Conservation (phyloP, 2,797 vertebrate genomes). For the Thalassophryne amazonica region DNA sequence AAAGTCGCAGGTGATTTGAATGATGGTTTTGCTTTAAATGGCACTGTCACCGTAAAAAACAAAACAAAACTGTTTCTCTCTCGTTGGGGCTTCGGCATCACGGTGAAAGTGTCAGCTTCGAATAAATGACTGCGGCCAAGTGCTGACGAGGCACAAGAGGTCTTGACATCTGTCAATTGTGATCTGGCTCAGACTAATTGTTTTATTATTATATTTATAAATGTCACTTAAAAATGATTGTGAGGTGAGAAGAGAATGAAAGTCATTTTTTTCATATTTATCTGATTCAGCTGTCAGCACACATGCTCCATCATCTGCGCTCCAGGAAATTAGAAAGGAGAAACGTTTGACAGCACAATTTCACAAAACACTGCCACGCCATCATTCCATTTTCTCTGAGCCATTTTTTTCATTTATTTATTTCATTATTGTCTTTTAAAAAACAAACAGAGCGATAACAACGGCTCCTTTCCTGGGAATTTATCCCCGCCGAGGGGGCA, state of each 20-base stretch:
- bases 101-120: too few relatives aligned
- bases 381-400: slow-evolving; percentile 72
- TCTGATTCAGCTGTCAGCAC: slow-evolving; percentile 70
- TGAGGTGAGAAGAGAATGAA: slow-evolving; percentile 27
- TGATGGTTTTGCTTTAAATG: too few relatives aligned
- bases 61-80: too few relatives aligned
- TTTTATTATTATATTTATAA: slow-evolving; percentile 70
- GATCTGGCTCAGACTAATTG: slow-evolving; percentile 65
- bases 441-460: slow-evolving; percentile 61
- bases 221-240: slow-evolving; percentile 44
- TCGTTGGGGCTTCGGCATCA: too few relatives aligned
- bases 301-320: slow-evolving; percentile 72
- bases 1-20: too few relatives aligned
- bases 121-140: slow-evolving; percentile 45
- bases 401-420: slow-evolving; percentile 60
- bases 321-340: slow-evolving; percentile 78
- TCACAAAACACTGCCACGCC: slow-evolving; percentile 74
- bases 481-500: slow-evolving; percentile 24
- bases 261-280: slow-evolving; percentile 40
- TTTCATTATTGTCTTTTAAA: slow-evolving; percentile 67
- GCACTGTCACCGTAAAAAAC: too few relatives aligned
- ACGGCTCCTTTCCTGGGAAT: slow-evolving; percentile 41
- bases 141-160: slow-evolving; percentile 31
- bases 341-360: slow-evolving; percentile 80
- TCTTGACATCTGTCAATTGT: slow-evolving; percentile 59